Base-by-base conservation (phyloP, 2,888 invertebrate species). In the Lydus trimaculatus region DNA sequence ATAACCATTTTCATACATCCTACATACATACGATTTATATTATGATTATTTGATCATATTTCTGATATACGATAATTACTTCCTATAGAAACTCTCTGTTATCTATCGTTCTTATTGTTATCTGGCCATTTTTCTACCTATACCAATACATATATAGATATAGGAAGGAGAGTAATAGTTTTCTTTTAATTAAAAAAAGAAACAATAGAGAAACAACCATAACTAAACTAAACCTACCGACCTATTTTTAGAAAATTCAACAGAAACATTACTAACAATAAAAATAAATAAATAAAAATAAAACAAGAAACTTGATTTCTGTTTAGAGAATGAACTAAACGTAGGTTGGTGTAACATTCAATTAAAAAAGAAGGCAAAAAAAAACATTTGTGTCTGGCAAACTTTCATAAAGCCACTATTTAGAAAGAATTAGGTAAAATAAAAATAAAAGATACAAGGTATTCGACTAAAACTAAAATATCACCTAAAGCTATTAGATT, bases 1-100 rank as follows among this genome's bases (percentile, higher is more conserved):
- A n/a, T n/a, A n/a, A n/a, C n/a, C n/a, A n/a, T n/a, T 48, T 61
- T 52, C 61, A 17, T 13, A 31, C 61, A 60, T 1, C 67, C 67
- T 28, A 67, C n/a, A n/a, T n/a, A n/a, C n/a, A n/a, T n/a, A n/a
- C 64, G n/a, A 43, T 43, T 43, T 17, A 43, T 43, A n/a, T n/a
- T n/a, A n/a, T n/a, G n/a, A n/a, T n/a, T n/a, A n/a, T 43, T 17
- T 43, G 17, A 43, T 43, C 33, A 52, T 59, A 28, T 39, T 31
- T 59, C 62, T 66, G 52, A 33, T 56, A 58, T 48, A 28, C 36
- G 59, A 61, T 64, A 61, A 67, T 67, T 64, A 67, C 67, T 67
- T 67, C 67, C 67, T 68, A 56, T 36, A 36, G 36, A 36, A 15
- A 36, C 36, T 36, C 56, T 68, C 67, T 15, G 61, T 67, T 67